These are phyloP conservation scores for Tadarida brasiliensis DNA, from an alignment of 2,797 vertebrate species.

Conservation along the genomic window DNA sequence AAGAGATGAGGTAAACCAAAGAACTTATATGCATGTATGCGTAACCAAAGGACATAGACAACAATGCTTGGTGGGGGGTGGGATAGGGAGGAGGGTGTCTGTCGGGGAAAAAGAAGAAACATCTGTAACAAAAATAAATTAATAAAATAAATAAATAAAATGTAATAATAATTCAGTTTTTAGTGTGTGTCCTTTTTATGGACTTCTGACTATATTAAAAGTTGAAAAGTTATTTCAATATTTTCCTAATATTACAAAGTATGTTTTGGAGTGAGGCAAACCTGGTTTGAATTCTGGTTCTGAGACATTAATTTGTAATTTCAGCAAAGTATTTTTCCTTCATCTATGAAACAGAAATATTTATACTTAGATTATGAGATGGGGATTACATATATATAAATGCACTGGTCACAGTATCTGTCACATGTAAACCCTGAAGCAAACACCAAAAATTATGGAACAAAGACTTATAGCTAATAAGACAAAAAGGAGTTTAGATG, in stretches of 20 bases:
- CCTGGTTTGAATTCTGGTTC: slow-evolving; percentile 48
- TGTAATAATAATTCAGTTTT: slow-evolving; percentile 12
- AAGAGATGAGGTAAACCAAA: no score
- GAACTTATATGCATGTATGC: no score
- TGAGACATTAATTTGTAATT: slow-evolving; percentile 45
- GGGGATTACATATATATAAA: not conserved
- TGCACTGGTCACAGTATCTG: not conserved
- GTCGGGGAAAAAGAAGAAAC: no score
- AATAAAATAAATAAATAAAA: no score
- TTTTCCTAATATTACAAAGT: slow-evolving; percentile 33
- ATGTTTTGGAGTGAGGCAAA: not conserved
- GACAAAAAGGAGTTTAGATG: not conserved
- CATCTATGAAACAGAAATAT: not conserved
- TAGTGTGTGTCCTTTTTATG: not conserved
- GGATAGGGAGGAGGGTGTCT: no score
- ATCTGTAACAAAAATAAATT: no score
- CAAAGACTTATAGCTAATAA: slow-evolving; percentile 27
- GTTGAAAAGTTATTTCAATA: not conserved
- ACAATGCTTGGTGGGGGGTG: no score
- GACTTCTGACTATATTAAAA: slow-evolving; percentile 27
- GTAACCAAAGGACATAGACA: no score
- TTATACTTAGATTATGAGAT: not conserved
- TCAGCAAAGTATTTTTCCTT: slow-evolving; percentile 14
- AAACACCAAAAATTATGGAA: not conserved
- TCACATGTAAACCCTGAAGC: not conserved